Evolutionary conservation across 2,888 invertebrate species (phyloP).

Genomic region (Ichneumoninae sp.): DNA sequence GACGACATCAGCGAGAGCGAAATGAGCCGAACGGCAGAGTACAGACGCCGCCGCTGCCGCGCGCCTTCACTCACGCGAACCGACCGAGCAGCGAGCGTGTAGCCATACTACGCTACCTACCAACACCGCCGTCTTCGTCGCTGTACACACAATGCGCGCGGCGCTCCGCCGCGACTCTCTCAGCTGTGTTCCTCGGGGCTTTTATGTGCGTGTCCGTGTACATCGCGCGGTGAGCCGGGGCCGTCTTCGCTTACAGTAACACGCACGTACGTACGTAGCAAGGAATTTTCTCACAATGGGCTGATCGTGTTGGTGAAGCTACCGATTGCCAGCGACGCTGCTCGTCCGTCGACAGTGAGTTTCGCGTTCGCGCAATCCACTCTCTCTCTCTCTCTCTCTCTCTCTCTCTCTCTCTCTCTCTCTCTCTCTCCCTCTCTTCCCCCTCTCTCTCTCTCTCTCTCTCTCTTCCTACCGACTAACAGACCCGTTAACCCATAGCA

Average conservation of each 20-base stretch:
- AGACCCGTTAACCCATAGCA: background rate
- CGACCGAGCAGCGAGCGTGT: slow-evolving; percentile 26
- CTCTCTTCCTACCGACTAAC: background rate
- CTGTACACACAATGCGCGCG: slow-evolving; percentile 11
- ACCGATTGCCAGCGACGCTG: slow-evolving; percentile 55
- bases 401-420: background rate
- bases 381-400: background rate
- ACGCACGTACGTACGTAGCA: slow-evolving; percentile 73
- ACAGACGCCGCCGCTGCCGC: slow-evolving; percentile 40
- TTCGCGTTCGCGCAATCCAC: slow-evolving; percentile 6
- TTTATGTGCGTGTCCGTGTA: slow-evolving; percentile 21
- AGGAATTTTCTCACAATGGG: slow-evolving; percentile 80
- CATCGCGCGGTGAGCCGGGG: background rate
- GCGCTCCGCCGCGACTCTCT: slow-evolving; percentile 17
- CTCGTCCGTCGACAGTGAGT: slow-evolving; percentile 28
- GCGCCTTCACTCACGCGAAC: slow-evolving; percentile 40
- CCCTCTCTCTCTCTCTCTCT: background rate
- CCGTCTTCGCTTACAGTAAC: slow-evolving; percentile 5
- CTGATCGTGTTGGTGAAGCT: slow-evolving; percentile 77
- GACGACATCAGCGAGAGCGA: slow-evolving; percentile 67
- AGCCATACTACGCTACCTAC: slow-evolving; percentile 13
- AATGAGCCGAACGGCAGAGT: slow-evolving; percentile 58
- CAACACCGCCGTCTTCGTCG: slow-evolving; percentile 25
- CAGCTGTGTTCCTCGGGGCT: slow-evolving; percentile 56
- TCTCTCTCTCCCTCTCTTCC: background rate